Evolutionary conservation across 2,888 invertebrate genomes (phyloP).

Genomic region (Tuberolachnus salignus): DNA sequence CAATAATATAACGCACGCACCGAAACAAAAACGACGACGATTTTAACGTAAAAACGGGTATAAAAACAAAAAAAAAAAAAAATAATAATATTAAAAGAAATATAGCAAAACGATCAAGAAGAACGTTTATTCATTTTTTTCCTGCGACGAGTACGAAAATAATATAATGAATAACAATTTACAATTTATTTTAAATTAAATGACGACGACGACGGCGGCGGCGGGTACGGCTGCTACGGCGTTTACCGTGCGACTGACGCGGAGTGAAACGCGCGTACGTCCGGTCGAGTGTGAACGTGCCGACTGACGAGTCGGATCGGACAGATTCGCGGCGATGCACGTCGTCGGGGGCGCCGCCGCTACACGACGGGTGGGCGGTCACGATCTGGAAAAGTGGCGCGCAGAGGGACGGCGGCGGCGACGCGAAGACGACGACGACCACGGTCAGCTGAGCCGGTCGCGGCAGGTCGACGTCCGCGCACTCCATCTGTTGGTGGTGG

Average conservation of each 20-base stretch:
- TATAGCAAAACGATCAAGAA: no score
- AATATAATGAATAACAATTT: no score
- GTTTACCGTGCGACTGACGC: neutral
- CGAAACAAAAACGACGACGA: no score
- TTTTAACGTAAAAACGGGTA: no score
- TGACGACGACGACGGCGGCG: neutral
- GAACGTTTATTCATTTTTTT: no score
- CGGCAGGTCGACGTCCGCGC: conserved; percentile 42
- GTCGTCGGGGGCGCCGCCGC: conserved; percentile 47
- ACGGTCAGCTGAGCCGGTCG: conserved; percentile 8
- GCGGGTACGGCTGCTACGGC: neutral
- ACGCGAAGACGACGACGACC: neutral
- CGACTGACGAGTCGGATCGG: conserved; percentile 27
- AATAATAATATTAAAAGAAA: no score
- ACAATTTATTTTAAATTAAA: no score
- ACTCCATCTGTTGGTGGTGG: conserved; percentile 51
- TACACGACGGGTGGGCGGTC: conserved; percentile 51
- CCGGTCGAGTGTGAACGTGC: conserved; percentile 33
- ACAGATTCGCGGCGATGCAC: conserved; percentile 37
- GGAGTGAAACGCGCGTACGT: neutral
- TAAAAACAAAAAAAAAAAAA: no score
- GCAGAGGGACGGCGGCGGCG: conserved; percentile 4
- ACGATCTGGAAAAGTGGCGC: conserved; percentile 42
- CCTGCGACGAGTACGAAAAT: no score
- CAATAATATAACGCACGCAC: no score